A percentile compares a stretch with the other conserved stretches of the same genome.
Conservation (phyloP, 37 sponge, comb jelly and placozoan species). For the Haliclona indistincta region DNA sequence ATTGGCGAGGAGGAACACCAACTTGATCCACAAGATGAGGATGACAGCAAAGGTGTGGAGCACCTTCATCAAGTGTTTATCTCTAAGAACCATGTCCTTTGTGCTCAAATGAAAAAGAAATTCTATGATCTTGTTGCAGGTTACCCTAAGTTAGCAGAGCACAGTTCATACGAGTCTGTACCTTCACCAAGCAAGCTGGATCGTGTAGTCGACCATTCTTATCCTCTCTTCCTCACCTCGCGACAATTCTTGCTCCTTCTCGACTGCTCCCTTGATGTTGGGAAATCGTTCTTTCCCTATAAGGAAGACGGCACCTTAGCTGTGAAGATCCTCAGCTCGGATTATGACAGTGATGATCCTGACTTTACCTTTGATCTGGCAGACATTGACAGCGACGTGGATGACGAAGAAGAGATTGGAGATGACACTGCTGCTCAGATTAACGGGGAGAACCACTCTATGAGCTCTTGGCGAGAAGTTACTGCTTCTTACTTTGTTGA, state of each 20-base stretch:
- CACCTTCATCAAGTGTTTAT: conserved; percentile 64
- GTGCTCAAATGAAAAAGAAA: conserved; percentile 49
- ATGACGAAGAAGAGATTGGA: conserved; percentile 5
- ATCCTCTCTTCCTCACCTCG: conserved; percentile 62
- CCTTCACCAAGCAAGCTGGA: conserved; percentile 20
- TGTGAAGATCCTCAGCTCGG: conserved; percentile 20
- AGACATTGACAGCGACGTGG: neutral
- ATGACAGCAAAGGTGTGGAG: neutral
- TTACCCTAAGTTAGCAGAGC: conserved; percentile 10
- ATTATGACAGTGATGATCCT: conserved; percentile 39
- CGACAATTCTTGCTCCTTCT: conserved; percentile 48
- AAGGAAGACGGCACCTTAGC: conserved; percentile 12
- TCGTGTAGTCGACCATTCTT: conserved; percentile 2
- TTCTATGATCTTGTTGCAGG: conserved; percentile 41
- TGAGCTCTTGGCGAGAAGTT: conserved; percentile 33
- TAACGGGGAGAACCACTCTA: conserved; percentile 2
- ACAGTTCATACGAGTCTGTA: conserved; percentile 17
- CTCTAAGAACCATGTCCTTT: conserved; percentile 59
- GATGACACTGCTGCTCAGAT: neutral
- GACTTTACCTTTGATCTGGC: neutral
- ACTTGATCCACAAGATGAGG: neutral
- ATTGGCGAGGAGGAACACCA: neutral
- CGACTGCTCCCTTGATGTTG: conserved; percentile 27
- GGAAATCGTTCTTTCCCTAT: conserved; percentile 34
- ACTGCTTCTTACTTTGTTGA: conserved; percentile 67